Evolutionary conservation across 2,113 vertebrate species (phyloP).

Genomic region (Megalops atlanticus): DNA sequence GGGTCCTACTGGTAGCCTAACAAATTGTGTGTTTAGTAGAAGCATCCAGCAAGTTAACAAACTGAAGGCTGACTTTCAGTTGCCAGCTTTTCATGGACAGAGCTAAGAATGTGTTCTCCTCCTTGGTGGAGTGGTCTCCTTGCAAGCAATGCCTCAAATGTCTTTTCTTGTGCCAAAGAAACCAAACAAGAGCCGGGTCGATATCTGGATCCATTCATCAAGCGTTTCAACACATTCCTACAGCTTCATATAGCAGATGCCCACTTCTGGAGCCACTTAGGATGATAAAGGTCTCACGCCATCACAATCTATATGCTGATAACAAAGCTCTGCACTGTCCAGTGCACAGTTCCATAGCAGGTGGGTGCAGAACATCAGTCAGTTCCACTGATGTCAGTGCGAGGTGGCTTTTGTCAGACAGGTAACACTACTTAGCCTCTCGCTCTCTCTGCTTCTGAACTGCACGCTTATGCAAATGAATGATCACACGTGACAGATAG

Average conservation of each 20-base stretch:
- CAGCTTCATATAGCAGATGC: too few relatives aligned
- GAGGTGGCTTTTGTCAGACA: not conserved
- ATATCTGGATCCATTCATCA: slow-evolving; percentile 7
- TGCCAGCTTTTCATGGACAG: not conserved
- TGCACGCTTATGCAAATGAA: not conserved
- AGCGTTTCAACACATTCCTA: not conserved
- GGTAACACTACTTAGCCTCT: not conserved
- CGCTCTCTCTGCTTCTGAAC: not conserved
- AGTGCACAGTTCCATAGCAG: not conserved
- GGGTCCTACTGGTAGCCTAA: not conserved
- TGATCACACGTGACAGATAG: not conserved
- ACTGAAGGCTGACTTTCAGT: not conserved
- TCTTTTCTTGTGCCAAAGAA: not conserved
- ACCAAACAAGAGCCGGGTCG: not conserved
- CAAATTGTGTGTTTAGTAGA: not conserved
- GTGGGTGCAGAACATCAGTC: not conserved
- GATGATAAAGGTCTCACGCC: not conserved
- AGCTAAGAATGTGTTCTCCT: not conserved
- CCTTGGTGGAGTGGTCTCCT: not conserved
- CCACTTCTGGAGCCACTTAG: not conserved
- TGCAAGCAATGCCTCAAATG: not conserved
- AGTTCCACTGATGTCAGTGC: not conserved
- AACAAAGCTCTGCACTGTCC: not conserved
- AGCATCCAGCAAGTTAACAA: not conserved
- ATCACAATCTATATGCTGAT: not conserved